A percentile compares a stretch with the other conserved stretches of the same genome.
Conservation (phyloP, 2,888 invertebrate genomes). For the Sarcophaga rosellei region DNA sequence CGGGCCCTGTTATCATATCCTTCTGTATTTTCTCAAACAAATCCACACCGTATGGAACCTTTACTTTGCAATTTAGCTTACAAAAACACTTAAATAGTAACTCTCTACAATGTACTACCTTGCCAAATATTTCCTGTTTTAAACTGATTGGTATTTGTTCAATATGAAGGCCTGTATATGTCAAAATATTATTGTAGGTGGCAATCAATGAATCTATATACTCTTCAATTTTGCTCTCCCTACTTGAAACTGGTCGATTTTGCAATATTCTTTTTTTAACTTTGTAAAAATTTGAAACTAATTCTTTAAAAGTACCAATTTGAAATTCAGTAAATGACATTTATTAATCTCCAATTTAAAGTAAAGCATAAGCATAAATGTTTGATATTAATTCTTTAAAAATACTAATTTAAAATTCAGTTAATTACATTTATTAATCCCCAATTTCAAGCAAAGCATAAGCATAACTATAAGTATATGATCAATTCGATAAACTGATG, state of each 20-base stretch:
- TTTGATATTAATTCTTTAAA: too few relatives aligned
- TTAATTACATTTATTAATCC: too few relatives aligned
- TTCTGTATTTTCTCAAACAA: conserved; percentile 26
- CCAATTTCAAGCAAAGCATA: too few relatives aligned
- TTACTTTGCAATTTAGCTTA: conserved; percentile 28
- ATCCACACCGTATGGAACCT: conserved; percentile 26
- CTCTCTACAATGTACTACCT: conserved; percentile 24
- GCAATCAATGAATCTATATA: neutral
- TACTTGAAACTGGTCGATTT: conserved; percentile 1
- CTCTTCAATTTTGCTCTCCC: neutral
- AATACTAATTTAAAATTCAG: too few relatives aligned
- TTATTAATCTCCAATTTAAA: too few relatives aligned
- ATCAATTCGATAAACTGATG: too few relatives aligned
- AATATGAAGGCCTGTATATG: conserved; percentile 6
- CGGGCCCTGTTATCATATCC: neutral
- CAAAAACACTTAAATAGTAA: conserved; percentile 35
- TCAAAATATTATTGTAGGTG: neutral
- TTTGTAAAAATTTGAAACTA: neutral
- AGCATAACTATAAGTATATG: too few relatives aligned
- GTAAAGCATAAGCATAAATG: too few relatives aligned
- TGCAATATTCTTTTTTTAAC: neutral
- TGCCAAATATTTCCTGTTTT: neutral
- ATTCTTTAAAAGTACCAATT: neutral
- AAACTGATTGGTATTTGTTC: neutral
- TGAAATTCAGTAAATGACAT: neutral